These are phyloP conservation scores for Hypotaenidia okinawae DNA, from an alignment of 2,797 vertebrate genomes.

Conservation along the genomic window DNA sequence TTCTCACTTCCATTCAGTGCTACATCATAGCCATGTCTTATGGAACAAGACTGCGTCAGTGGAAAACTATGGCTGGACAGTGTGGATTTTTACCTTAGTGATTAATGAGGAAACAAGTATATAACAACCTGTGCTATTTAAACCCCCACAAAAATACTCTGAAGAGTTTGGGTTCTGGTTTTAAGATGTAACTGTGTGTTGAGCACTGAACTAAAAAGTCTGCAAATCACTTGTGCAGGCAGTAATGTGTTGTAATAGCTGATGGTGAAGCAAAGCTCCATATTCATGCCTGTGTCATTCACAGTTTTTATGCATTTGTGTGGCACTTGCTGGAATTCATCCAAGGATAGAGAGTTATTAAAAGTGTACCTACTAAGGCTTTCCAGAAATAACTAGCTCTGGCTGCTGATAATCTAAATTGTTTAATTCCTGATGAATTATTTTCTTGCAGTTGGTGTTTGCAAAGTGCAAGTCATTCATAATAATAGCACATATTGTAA, in stretches of 20 bases:
- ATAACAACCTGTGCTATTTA: fast-evolving
- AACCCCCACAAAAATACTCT: neutral
- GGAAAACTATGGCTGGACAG: neutral
- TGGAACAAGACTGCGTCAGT: fast-evolving
- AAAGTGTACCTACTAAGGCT: neutral
- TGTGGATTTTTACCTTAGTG: neutral
- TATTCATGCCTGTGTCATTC: neutral
- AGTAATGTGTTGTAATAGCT: neutral
- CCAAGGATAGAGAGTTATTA: neutral
- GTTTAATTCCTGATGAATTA: neutral
- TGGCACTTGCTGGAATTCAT: neutral
- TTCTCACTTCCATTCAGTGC: neutral
- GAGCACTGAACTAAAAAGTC: neutral
- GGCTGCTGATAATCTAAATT: neutral
- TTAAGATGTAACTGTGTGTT: neutral
- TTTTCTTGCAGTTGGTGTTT: neutral
- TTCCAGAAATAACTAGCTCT: neutral
- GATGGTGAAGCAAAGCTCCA: neutral
- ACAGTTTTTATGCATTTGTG: neutral
- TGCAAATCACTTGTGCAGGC: neutral
- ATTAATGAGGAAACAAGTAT: neutral
- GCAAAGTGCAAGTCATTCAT: neutral
- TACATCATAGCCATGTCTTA: neutral
- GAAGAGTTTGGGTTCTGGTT: neutral
- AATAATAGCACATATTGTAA: neutral